These are phyloP conservation scores for Syngnathus typhle DNA, from an alignment of 2,113 vertebrate genomes.

Conservation along the genomic window DNA sequence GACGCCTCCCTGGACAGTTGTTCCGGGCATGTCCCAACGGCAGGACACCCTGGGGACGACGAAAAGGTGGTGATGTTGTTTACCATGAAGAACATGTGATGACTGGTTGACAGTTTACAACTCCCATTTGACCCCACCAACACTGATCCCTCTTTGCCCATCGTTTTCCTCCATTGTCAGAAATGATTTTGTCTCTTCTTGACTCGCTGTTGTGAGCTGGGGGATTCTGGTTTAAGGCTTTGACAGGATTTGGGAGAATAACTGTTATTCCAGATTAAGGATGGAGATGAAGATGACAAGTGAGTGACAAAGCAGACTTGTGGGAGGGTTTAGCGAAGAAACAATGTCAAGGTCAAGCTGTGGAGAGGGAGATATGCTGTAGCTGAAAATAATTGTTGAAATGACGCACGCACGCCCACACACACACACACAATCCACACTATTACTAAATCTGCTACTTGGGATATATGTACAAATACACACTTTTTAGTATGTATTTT, in stretches of 20 bases:
- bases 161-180: conserved; percentile 49
- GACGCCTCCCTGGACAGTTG: too few relatives aligned
- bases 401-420: background rate
- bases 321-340: conserved; percentile 43
- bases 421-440: too few relatives aligned
- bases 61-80: background rate
- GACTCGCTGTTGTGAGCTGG: conserved; percentile 41
- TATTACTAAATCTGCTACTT: too few relatives aligned
- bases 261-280: conserved; percentile 61
- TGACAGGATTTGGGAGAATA: conserved; percentile 60
- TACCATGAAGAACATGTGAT: conserved; percentile 36
- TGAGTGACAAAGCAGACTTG: conserved; percentile 58
- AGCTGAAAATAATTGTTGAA: background rate
- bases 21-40: background rate
- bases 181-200: conserved; percentile 46
- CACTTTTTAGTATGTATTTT: too few relatives aligned
- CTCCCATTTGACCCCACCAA: conserved; percentile 10
- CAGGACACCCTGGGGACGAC: background rate
- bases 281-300: conserved; percentile 53
- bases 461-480: too few relatives aligned
- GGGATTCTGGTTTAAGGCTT: conserved; percentile 44
- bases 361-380: conserved; percentile 6
- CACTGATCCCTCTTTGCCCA: background rate
- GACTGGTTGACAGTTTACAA: conserved; percentile 46
- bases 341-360: conserved; percentile 50